A percentile compares a stretch with the other conserved stretches of the same genome.
Conservation (phyloP, 2,888 invertebrate genomes). For the Brenthis hecate region DNA sequence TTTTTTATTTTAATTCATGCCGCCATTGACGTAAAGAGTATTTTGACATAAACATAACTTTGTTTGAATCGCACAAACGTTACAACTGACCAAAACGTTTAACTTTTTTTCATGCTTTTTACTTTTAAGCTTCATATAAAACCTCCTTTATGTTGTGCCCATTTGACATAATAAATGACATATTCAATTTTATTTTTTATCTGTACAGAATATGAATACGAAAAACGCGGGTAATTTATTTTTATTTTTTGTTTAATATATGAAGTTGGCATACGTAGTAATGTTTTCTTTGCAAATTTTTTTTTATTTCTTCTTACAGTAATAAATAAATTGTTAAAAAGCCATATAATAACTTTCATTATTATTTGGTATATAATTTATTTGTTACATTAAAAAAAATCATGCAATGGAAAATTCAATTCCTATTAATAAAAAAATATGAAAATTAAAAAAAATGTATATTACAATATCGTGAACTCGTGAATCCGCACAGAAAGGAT, state of each 20-base stretch:
- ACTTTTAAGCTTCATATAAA: slow-evolving; percentile 19
- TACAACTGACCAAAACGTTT: slow-evolving; percentile 8
- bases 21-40: slow-evolving; percentile 1
- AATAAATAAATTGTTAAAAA: no score
- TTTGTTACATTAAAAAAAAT: no score
- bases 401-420: no score
- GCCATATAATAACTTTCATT: no score
- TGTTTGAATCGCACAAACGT: slow-evolving; percentile 16
- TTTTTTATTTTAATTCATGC: background rate
- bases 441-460: no score
- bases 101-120: slow-evolving; percentile 9
- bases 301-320: background rate
- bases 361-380: no score
- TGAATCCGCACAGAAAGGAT: no score
- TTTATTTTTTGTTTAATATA: slow-evolving; percentile 13
- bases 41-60: slow-evolving; percentile 6
- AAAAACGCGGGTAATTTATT: slow-evolving; percentile 21
- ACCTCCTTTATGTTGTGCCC: slow-evolving; percentile 19
- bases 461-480: no score
- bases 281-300: slow-evolving; percentile 4
- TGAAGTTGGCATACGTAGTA: slow-evolving; percentile 1
- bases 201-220: slow-evolving; percentile 20
- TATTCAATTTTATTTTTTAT: slow-evolving; percentile 29
- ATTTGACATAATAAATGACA: slow-evolving; percentile 26
- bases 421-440: no score